Evolutionary conservation across 2,888 invertebrate genomes (phyloP), one percentile per base, ranked within the genome.

Genomic region (Chrysotoxum bicinctum): DNA sequence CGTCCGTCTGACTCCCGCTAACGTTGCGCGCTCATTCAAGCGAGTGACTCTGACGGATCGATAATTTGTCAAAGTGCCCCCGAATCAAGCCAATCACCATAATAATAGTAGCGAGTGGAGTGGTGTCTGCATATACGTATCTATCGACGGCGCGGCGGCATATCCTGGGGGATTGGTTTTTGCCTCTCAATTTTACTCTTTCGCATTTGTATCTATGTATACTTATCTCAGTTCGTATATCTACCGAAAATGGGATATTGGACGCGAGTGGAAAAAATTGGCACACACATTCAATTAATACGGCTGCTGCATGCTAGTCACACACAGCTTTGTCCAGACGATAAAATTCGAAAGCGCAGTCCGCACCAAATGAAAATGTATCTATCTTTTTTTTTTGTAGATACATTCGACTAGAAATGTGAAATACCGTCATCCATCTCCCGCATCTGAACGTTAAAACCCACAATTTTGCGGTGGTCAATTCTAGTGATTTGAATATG

Each of bases 61-160:
- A 84, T 84, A 84, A 84, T 84, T 84, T 84, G 84, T 84, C 84
- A 80, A 84, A 84, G 84, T 84, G 80, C 84, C 79, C 84, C 79
- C 80, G 80, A 84, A 80, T 79, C 79, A 75, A 84, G 58, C 70
- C 84, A 84, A 84, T 84, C 80, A 79, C 72, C 80, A 79, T 72
- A 80, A 84, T 79, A 79, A 79, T 75, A 76, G 80, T 70, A 76
- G 80, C 80, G 72, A 32, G 68, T 78, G 66, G 72, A 32, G 68
- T 78, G 66, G 56, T 84, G 79, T 75, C 66, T 79, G 75, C 64
- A 73, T 83, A 74, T 77, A 35, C 40, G 21, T 23, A 50, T 16
- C 12, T 40, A 48, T 43, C 37, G 52, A 37, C 68, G 30, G 66
- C 68, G 62, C 75, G 21, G 60, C 68, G 56, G 64, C 45, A 70